These are phyloP conservation scores for Xiphophorus couchianus DNA, from an alignment of 2,113 vertebrate species.

Conservation along the genomic window DNA sequence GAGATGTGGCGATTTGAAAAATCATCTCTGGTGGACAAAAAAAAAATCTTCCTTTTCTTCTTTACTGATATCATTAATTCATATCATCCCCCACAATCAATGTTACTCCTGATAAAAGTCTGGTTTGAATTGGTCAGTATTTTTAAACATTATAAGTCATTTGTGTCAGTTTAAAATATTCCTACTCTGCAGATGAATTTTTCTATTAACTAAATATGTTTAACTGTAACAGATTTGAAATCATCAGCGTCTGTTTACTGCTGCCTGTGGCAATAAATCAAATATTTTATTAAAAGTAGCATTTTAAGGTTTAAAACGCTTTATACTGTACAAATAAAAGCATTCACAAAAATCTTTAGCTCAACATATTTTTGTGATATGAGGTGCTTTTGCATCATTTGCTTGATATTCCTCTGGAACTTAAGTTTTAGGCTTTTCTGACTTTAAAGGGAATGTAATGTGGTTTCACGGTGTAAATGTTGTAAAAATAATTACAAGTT, in stretches of 20 bases:
- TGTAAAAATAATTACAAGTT: no score
- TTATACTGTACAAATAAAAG: not conserved
- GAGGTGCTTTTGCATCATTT: not conserved
- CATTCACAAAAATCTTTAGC: no score
- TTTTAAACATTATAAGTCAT: not conserved
- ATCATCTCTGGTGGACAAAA: slow-evolving; percentile 17
- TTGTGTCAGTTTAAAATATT: not conserved
- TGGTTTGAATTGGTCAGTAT: not conserved
- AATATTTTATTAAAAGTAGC: not conserved
- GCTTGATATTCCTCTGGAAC: no score
- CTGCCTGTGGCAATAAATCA: not conserved
- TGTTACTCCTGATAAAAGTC: not conserved
- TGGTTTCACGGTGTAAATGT: no score
- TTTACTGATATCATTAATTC: slow-evolving; percentile 13
- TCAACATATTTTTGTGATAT: not conserved
- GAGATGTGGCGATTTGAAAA: slow-evolving; percentile 62
- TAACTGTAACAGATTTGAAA: not conserved
- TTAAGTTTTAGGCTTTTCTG: no score
- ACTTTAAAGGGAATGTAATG: no score
- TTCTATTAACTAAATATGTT: not conserved
- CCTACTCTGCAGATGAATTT: not conserved
- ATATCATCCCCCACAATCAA: not conserved
- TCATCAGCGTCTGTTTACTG: not conserved
- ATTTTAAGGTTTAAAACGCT: not conserved
- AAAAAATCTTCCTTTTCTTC: slow-evolving; percentile 6